phyloP scores from a whole-genome alignment of 2,113 vertebrate genomes.

The Connochaetes taurinus region DNA sequence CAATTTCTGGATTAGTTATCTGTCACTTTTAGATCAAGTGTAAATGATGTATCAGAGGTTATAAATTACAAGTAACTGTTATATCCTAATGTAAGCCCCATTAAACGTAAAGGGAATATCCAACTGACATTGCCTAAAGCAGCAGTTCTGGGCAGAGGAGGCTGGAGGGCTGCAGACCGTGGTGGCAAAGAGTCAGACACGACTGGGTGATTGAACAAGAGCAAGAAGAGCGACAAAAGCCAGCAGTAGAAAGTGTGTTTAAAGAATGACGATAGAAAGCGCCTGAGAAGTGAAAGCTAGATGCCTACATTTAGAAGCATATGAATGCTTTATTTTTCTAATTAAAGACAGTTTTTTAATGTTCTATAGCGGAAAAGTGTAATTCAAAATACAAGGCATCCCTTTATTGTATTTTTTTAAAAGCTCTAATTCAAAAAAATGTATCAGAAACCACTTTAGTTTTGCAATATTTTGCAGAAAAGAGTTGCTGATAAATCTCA shows the following conservation, averaged over 20 bases:
- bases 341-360: background rate
- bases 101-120: background rate
- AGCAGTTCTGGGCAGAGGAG: background rate
- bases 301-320: background rate
- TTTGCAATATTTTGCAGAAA: background rate
- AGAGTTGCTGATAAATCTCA: background rate
- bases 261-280: background rate
- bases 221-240: rapidly evolving
- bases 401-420: background rate
- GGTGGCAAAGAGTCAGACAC: background rate
- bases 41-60: background rate
- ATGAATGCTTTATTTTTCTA: background rate
- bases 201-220: background rate
- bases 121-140: background rate
- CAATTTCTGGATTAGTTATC: background rate
- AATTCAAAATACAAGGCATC: background rate
- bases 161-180: background rate
- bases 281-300: background rate
- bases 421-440: background rate
- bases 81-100: background rate
- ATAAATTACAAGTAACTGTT: background rate
- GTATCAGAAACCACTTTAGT: background rate
- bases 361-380: background rate
- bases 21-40: background rate
- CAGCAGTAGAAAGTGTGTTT: background rate